phyloP scores from a whole-genome alignment of 1,140 invertebrate species.

The Dinoponera quadriceps region DNA sequence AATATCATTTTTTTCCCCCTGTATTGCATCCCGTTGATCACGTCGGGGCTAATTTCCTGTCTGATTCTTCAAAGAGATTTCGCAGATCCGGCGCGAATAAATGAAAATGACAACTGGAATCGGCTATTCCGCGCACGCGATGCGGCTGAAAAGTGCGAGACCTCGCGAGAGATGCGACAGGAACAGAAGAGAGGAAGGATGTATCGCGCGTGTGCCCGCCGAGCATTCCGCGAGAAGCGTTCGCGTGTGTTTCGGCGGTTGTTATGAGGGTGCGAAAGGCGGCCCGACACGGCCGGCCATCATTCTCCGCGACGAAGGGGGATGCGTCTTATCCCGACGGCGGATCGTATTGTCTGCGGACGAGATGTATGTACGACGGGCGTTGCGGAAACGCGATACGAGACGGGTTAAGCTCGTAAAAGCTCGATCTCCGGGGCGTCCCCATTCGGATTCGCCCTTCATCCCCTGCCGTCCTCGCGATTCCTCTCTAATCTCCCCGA shows the following conservation, averaged over 20 bases:
- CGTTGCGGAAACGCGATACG: conserved; percentile 55
- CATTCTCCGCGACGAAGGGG: conserved; percentile 53
- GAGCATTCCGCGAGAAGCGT: background rate
- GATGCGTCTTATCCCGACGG: conserved; percentile 54
- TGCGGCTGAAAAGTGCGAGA: too few species aligned
- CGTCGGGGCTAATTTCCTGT: too few species aligned
- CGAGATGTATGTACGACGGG: conserved; percentile 49
- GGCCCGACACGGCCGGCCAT: conserved; percentile 35
- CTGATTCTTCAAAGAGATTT: too few species aligned
- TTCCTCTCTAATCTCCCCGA: conserved; percentile 47
- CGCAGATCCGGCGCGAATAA: too few species aligned
- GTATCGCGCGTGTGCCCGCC: background rate
- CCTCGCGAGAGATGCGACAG: background rate
- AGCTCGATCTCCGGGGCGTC: conserved; percentile 48
- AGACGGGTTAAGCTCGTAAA: conserved; percentile 62
- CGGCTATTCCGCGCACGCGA: too few species aligned
- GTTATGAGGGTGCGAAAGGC: conserved; percentile 19
- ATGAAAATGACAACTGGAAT: too few species aligned
- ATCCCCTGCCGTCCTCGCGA: conserved; percentile 7
- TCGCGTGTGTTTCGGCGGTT: conserved; percentile 16
- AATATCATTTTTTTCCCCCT: too few species aligned
- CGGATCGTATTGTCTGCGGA: conserved; percentile 62
- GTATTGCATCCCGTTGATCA: too few species aligned
- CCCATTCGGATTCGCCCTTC: conserved; percentile 21
- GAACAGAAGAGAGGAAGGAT: background rate